Percentiles rank a stretch among this genome's conserved stretches.
phyloP scores from a whole-genome alignment of 2,888 invertebrate species.

The Girardia tigrina region DNA sequence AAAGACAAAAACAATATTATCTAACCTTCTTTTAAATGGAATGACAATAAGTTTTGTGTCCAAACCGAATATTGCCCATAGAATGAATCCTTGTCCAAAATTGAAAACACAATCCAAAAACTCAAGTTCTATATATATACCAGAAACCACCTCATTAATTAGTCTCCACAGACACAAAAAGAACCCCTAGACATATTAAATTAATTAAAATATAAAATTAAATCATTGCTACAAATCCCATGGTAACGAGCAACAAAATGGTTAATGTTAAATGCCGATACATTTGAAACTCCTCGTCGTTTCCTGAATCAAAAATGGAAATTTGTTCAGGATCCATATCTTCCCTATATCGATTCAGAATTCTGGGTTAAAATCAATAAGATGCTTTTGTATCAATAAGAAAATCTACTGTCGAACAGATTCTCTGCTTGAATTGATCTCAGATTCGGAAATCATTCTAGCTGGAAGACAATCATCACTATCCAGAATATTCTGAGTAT shows the following conservation, averaged over 20 bases:
- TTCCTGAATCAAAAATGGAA: neutral
- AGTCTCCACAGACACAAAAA: constrained; percentile 53
- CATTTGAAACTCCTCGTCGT: neutral
- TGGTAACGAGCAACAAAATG: neutral
- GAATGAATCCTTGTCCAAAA: constrained; percentile 70
- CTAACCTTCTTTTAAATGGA: constrained; percentile 58
- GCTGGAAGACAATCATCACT: too few relatives aligned
- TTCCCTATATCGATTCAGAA: neutral
- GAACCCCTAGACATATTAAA: constrained; percentile 54
- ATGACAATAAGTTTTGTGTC: constrained; percentile 62
- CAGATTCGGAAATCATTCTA: too few relatives aligned
- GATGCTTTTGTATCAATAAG: too few relatives aligned
- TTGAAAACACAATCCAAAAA: constrained; percentile 75
- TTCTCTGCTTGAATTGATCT: too few relatives aligned
- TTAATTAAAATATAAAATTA: neutral
- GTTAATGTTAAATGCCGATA: neutral
- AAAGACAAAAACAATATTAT: too few relatives aligned
- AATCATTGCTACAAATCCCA: neutral
- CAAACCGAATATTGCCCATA: constrained; percentile 71
- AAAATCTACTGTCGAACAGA: too few relatives aligned
- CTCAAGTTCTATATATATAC: constrained; percentile 78
- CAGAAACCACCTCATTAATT: constrained; percentile 56
- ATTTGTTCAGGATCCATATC: neutral
- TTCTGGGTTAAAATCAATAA: too few relatives aligned
- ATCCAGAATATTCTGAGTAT: too few relatives aligned